phyloP scores from a whole-genome alignment of 2,888 invertebrate genomes.

The Apamea monoglypha region DNA sequence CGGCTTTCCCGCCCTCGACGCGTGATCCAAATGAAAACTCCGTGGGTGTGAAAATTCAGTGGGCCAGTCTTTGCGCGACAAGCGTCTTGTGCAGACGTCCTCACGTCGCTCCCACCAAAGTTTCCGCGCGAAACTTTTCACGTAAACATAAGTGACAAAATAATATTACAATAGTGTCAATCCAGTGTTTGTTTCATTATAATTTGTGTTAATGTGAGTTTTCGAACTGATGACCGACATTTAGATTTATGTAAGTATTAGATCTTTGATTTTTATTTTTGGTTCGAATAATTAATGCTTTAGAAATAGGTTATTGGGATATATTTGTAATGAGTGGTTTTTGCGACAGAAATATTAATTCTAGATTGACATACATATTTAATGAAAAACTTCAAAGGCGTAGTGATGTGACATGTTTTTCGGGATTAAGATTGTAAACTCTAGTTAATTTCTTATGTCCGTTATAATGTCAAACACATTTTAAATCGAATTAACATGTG shows the following conservation, averaged over 20 bases:
- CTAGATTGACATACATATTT: constrained; percentile 12
- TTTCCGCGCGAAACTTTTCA: constrained; percentile 81
- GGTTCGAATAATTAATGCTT: constrained; percentile 36
- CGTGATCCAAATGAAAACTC: constrained; percentile 80
- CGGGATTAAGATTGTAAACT: constrained; percentile 19
- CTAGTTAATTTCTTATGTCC: constrained; percentile 18
- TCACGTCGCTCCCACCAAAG: constrained; percentile 69
- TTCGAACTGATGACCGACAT: constrained; percentile 54
- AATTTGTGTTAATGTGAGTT: constrained; percentile 73
- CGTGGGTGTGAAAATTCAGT: constrained; percentile 75
- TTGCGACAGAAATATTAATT: constrained; percentile 37
- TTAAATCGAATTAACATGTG: constrained; percentile 1
- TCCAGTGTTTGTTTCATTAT: constrained; percentile 72
- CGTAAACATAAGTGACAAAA: constrained; percentile 67
- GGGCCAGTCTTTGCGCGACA: constrained; percentile 75
- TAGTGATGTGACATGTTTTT: constrained; percentile 43
- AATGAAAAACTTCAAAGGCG: constrained; percentile 32
- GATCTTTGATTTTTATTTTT: constrained; percentile 47
- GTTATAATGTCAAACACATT: constrained; percentile 33
- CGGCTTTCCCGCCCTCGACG: constrained; percentile 78
- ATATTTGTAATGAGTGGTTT: constrained; percentile 44
- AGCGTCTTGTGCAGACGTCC: constrained; percentile 75
- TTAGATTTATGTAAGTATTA: constrained; percentile 62
- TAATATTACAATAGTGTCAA: constrained; percentile 68
- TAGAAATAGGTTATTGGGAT: constrained; percentile 59